Evolutionary conservation across 2,113 vertebrate species (phyloP), one percentile per base, ranked within the genome.

Genomic region (Colistium nudipinnis): DNA sequence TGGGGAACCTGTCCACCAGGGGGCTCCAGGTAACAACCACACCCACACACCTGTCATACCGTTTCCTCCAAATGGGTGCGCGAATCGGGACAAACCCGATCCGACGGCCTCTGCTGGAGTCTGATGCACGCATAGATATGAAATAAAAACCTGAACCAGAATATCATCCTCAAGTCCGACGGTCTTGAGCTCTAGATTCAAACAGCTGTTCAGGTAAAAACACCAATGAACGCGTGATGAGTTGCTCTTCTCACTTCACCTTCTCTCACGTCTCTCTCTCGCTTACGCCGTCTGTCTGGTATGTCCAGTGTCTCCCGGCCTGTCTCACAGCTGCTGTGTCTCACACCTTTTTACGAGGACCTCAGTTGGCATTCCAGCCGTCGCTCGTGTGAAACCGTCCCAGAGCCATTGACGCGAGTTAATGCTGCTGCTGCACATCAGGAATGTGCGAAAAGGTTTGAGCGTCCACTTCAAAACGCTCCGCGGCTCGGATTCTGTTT

Each of bases 1-100:
- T 92, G 39, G 91, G 91, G 17, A 93, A 90, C 78, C 88, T 93
- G 75, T 92, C 93, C 70, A 84, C 75, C 65, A 86, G 87, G 56
- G 87, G 86, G 43, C 54, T 79, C 33, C 92, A 93, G 91, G 92
- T 93, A 82, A n/a, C n/a, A n/a, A n/a, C n/a, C 31, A 33, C 4
- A 33, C 31, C 4, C 31, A 33, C 31, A 33, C 31, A 33, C 31
- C 31, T 33, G 31, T 33, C 31, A n/a, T n/a, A n/a, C n/a, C n/a
- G n/a, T n/a, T n/a, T n/a, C n/a, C n/a, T n/a, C n/a, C n/a, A n/a
- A n/a, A n/a, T n/a, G n/a, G n/a, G n/a, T n/a, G n/a, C n/a, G n/a
- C n/a, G n/a, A n/a, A n/a, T n/a, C n/a, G n/a, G n/a, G n/a, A n/a
- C n/a, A n/a, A n/a, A n/a, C n/a, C n/a, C n/a, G n/a, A n/a, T n/a